These are phyloP conservation scores for Pseudochirops corinnae DNA, from an alignment of 2,797 vertebrate genomes.

Conservation along the genomic window DNA sequence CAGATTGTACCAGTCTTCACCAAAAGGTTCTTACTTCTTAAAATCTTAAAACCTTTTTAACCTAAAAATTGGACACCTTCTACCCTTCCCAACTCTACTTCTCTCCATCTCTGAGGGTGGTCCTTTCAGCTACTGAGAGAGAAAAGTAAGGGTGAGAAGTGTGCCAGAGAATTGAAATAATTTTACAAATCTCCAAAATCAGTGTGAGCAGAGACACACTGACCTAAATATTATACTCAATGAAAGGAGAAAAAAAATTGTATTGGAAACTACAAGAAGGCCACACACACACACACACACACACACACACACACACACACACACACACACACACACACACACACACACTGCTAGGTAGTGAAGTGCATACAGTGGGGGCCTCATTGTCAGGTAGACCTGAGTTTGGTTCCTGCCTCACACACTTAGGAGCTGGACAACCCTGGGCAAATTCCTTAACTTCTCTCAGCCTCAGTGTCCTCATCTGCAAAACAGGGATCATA, in stretches of 20 bases:
- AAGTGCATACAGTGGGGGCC: neutral
- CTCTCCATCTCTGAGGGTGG: neutral
- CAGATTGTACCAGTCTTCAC: neutral
- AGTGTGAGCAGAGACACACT: neutral
- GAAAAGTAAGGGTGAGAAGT: neutral
- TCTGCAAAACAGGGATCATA: neutral
- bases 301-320: too few relatives aligned
- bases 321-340: too few relatives aligned
- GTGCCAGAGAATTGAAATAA: neutral
- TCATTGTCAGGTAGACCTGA: neutral
- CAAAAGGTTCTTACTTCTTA: neutral
- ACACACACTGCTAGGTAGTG: neutral
- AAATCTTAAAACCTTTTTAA: neutral
- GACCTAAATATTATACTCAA: neutral
- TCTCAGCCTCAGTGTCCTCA: neutral
- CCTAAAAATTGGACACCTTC: neutral
- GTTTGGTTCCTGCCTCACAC: neutral
- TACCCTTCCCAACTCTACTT: neutral
- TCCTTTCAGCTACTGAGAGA: neutral
- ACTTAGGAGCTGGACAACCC: neutral
- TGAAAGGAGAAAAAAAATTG: neutral
- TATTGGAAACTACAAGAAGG: neutral
- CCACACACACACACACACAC: too few relatives aligned
- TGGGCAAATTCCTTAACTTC: neutral
- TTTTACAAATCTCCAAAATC: neutral